Percentiles rank a stretch among this genome's conserved stretches.
These are phyloP conservation scores for Myotis vivesi DNA, from an alignment of 2,797 vertebrate species.

Conservation along the genomic window DNA sequence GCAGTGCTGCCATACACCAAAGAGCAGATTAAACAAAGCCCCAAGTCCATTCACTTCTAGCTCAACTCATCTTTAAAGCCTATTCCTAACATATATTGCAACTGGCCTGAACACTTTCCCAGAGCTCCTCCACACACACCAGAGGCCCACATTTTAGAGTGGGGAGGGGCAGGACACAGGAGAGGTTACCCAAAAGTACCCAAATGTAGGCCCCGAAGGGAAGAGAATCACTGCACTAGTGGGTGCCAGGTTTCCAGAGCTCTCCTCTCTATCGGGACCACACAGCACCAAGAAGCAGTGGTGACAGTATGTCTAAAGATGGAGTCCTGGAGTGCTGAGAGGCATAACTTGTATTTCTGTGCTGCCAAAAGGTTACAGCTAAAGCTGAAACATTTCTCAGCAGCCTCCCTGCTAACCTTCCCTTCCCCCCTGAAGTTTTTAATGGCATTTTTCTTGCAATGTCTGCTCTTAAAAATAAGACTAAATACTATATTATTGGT, in stretches of 20 bases:
- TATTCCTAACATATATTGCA: not conserved
- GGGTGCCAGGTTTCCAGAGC: not conserved
- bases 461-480: not conserved
- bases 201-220: not conserved
- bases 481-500: not conserved
- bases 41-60: not conserved
- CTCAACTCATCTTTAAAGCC: not conserved
- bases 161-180: not conserved
- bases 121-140: not conserved
- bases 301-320: not conserved
- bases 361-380: not conserved
- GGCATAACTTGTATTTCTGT: not conserved
- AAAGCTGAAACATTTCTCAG: not conserved
- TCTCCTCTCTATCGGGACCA: slow-evolving; percentile 14
- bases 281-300: slow-evolving; percentile 54
- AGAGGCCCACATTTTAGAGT: not conserved
- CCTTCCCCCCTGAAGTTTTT: slow-evolving; percentile 15
- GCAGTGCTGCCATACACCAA: not conserved
- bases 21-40: not conserved
- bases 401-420: slow-evolving; percentile 41
- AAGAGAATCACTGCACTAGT: not conserved
- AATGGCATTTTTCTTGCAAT: slow-evolving; percentile 3
- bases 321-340: not conserved
- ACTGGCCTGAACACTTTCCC: not conserved
- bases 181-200: not conserved